These are phyloP conservation scores for Sarcophaga subvicina DNA, from an alignment of 2,888 invertebrate genomes.

Conservation along the genomic window DNA sequence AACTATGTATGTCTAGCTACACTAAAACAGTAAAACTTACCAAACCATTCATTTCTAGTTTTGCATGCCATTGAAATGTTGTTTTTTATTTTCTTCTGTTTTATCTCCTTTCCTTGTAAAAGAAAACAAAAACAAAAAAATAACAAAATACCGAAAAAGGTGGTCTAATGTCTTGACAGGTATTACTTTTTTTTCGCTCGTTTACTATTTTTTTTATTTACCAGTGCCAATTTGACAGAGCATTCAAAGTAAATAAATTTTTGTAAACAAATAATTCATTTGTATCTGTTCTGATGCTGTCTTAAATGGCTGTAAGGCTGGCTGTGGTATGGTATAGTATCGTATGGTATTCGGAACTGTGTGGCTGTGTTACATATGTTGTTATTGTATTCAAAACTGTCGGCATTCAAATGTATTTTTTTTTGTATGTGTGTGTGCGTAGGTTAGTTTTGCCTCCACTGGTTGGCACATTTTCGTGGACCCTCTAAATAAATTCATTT, in stretches of 20 bases:
- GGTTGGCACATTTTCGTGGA: constrained; percentile 17
- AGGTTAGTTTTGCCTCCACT: background rate
- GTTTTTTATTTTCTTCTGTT: constrained; percentile 22
- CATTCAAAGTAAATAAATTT: constrained; percentile 21
- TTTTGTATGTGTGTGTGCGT: background rate
- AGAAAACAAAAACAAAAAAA: no score
- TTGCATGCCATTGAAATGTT: constrained; percentile 39
- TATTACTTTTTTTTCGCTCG: background rate
- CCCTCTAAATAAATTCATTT: constrained; percentile 17
- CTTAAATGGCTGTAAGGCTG: background rate
- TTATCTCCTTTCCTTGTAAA: background rate
- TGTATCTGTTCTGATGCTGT: background rate
- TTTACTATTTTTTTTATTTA: background rate
- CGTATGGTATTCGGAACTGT: no score
- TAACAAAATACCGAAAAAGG: background rate
- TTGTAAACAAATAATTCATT: constrained; percentile 46
- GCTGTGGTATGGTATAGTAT: no score
- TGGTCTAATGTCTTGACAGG: constrained; percentile 35
- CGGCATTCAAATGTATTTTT: background rate
- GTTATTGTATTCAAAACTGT: constrained; percentile 5
- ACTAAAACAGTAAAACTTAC: constrained; percentile 23
- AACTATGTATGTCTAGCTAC: background rate
- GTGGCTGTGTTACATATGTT: background rate
- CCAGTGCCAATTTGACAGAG: constrained; percentile 5
- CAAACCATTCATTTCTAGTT: constrained; percentile 56